Conservation (phyloP, 2,113 vertebrate species). For the Cacatua alba region DNA sequence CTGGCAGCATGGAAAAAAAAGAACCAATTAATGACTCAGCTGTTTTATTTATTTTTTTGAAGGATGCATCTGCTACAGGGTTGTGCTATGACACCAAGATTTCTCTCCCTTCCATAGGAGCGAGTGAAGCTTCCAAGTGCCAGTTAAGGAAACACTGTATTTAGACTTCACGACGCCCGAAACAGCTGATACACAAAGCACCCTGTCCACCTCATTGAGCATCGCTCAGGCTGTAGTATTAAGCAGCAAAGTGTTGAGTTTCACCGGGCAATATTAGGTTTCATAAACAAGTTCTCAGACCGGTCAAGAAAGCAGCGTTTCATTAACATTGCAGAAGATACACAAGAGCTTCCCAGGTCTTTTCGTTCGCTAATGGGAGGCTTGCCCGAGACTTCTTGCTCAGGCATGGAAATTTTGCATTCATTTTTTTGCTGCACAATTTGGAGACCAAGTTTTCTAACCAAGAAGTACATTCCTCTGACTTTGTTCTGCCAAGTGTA, state of each 20-base stretch:
- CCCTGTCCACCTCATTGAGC: background rate
- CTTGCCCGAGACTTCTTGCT: background rate
- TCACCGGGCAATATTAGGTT: conserved; percentile 8
- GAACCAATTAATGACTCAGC: background rate
- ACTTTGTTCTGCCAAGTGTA: conserved; percentile 25
- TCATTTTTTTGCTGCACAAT: background rate
- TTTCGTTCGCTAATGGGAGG: background rate
- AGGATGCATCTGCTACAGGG: background rate
- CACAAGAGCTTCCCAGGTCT: background rate
- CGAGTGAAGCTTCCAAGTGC: background rate
- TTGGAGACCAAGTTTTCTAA: background rate
- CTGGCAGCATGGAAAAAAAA: background rate
- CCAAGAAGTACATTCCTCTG: background rate
- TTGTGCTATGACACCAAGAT: rapidly evolving
- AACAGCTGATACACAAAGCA: conserved; percentile 36
- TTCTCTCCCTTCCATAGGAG: background rate
- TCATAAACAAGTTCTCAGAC: conserved; percentile 49
- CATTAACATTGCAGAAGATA: background rate
- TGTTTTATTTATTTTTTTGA: background rate
- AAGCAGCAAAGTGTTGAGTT: background rate
- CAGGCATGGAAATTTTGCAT: background rate
- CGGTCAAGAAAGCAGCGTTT: background rate
- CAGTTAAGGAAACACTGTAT: background rate
- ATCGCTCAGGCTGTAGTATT: background rate
- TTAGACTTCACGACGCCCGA: background rate